A percentile compares a stretch with the other conserved stretches of the same genome.
Evolutionary conservation across 1,140 invertebrate genomes (phyloP).

Genomic region (Pseudachorutes palmiensis): DNA sequence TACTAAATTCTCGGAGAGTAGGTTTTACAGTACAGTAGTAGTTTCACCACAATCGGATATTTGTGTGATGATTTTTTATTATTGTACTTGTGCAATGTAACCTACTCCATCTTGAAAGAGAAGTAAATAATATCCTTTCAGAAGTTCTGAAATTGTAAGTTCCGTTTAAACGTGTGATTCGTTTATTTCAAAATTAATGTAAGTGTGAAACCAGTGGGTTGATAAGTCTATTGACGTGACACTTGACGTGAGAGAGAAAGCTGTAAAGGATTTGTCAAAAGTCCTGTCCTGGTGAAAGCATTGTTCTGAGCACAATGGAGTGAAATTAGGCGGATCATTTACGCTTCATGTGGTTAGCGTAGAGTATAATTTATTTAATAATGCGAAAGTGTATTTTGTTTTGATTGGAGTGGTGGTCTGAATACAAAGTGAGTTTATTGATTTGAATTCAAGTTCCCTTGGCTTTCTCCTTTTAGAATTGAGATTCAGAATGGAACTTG

Average conservation of each 20-base stretch:
- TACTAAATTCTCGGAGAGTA: too few relatives aligned
- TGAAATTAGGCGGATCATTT: conserved; percentile 3
- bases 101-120: not conserved
- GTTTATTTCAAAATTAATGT: too few relatives aligned
- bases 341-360: conserved; percentile 12
- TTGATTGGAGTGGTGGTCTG: conserved; percentile 6
- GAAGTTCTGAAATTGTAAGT: too few relatives aligned
- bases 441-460: not conserved
- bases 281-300: not conserved
- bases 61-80: too few relatives aligned
- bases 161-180: too few relatives aligned
- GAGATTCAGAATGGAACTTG: too few relatives aligned
- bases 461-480: not conserved
- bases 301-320: not conserved
- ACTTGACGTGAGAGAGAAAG: too few relatives aligned
- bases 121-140: not conserved
- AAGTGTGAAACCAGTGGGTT: too few relatives aligned
- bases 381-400: conserved; percentile 14
- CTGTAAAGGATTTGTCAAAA: too few relatives aligned
- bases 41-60: too few relatives aligned
- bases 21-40: too few relatives aligned
- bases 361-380: conserved; percentile 10
- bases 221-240: too few relatives aligned
- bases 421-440: conserved; percentile 9
- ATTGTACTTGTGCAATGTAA: not conserved